These are phyloP conservation scores for Ictalurus punctatus DNA, from an alignment of 2,113 vertebrate genomes.

Conservation along the genomic window DNA sequence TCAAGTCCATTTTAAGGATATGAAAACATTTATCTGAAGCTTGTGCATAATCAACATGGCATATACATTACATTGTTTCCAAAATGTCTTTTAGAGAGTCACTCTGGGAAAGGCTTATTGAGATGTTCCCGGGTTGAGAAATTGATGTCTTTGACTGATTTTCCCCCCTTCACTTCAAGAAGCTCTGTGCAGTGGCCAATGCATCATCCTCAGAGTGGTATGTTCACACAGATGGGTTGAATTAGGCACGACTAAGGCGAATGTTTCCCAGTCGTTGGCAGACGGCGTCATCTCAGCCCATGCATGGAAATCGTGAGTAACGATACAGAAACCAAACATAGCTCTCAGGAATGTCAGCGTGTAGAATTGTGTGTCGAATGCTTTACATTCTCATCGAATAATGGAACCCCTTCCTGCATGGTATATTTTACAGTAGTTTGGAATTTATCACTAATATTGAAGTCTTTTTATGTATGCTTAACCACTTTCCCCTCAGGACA, in stretches of 20 bases:
- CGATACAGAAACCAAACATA: conserved; percentile 35
- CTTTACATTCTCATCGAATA: conserved; percentile 27
- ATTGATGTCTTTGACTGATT: conserved; percentile 39
- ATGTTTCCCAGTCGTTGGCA: conserved; percentile 46
- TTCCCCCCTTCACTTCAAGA: conserved; percentile 38
- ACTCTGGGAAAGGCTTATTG: conserved; percentile 41
- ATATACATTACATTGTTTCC: conserved; percentile 21
- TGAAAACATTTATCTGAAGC: conserved; percentile 37
- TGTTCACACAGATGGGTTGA: conserved; percentile 52
- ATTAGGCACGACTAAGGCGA: conserved; percentile 43
- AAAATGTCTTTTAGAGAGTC: background rate
- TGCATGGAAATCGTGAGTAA: conserved; percentile 47
- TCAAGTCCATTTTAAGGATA: conserved; percentile 24
- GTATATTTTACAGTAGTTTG: conserved; percentile 40
- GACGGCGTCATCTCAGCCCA: conserved; percentile 32
- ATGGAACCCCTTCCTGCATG: background rate
- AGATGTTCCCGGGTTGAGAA: conserved; percentile 36
- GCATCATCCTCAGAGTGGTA: conserved; percentile 43
- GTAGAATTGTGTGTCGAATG: conserved; percentile 36
- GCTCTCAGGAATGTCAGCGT: conserved; percentile 37
- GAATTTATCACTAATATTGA: background rate
- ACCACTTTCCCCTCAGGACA: conserved; percentile 9
- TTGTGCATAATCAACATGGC: conserved; percentile 20
- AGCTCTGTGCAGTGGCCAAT: conserved; percentile 31
- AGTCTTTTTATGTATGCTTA: conserved; percentile 7